Percentiles rank a stretch among this genome's conserved stretches.
phyloP scores from a whole-genome alignment of 2,888 invertebrate genomes.

The Drosophila merina region DNA sequence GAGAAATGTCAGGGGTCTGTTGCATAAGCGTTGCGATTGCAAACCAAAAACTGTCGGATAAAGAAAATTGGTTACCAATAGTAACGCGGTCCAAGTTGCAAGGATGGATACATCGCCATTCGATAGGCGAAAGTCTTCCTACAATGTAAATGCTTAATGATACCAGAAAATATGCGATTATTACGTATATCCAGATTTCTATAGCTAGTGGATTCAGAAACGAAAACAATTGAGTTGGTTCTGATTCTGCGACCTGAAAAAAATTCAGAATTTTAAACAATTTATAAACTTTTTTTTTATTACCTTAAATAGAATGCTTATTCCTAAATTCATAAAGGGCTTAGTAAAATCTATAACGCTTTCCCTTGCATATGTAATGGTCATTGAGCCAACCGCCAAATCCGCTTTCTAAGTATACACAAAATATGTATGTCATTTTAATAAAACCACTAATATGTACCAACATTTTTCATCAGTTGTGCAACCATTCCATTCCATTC shows the following conservation, averaged over 20 bases:
- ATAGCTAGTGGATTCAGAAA: conserved; percentile 94
- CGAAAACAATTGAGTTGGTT: conserved; percentile 90
- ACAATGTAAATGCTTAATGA: conserved; percentile 91
- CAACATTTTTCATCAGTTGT: conserved; percentile 88
- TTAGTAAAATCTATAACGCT: conserved; percentile 96
- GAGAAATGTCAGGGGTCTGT: conserved; percentile 92
- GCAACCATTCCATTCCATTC: conserved; percentile 91
- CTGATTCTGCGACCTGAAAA: conserved; percentile 88
- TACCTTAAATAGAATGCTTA: conserved; percentile 93
- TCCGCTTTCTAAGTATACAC: conserved; percentile 89
- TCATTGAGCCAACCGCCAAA: conserved; percentile 94
- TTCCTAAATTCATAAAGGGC: conserved; percentile 96
- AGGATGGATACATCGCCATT: conserved; percentile 90
- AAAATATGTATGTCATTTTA: conserved; percentile 2
- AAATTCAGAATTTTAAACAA: background rate
- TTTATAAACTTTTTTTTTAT: conserved; percentile 27
- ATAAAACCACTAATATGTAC: background rate
- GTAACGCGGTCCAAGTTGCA: conserved; percentile 84
- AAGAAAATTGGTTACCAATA: conserved; percentile 90
- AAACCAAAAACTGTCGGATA: conserved; percentile 94
- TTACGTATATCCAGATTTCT: conserved; percentile 93
- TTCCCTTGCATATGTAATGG: conserved; percentile 94
- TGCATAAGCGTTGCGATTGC: conserved; percentile 95
- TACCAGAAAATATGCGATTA: conserved; percentile 92
- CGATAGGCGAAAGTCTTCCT: conserved; percentile 92